phyloP scores from a whole-genome alignment of 2,113 vertebrate genomes.

The Mormyrus lacerda region DNA sequence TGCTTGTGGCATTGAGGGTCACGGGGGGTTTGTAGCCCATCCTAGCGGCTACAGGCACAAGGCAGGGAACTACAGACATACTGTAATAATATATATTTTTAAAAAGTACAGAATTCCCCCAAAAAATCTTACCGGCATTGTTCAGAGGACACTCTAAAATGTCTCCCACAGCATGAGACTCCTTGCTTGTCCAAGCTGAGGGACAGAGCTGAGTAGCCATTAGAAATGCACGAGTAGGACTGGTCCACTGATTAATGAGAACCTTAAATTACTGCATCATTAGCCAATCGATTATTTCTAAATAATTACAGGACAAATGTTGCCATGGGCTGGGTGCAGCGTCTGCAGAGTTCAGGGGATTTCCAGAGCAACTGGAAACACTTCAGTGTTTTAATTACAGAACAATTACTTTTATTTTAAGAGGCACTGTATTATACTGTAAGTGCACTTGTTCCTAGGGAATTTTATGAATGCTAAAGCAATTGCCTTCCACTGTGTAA shows the following conservation, averaged over 20 bases:
- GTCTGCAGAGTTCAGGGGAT: conserved; percentile 25
- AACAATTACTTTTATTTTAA: conserved; percentile 8
- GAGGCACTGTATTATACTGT: neutral
- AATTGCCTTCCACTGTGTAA: neutral
- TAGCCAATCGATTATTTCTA: conserved; percentile 51
- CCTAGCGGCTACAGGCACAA: no score
- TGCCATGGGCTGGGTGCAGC: conserved; percentile 24
- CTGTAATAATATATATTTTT: neutral
- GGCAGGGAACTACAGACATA: neutral
- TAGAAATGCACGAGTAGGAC: conserved; percentile 42
- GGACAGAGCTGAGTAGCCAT: conserved; percentile 24
- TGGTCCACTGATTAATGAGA: conserved; percentile 46
- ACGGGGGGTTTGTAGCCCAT: no score
- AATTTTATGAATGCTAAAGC: neutral
- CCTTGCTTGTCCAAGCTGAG: neutral
- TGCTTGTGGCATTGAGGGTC: no score
- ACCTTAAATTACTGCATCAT: conserved; percentile 49
- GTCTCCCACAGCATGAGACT: neutral
- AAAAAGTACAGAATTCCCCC: neutral
- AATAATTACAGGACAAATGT: conserved; percentile 43
- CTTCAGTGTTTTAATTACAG: neutral
- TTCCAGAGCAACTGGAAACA: neutral
- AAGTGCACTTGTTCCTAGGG: neutral
- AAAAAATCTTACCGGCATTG: neutral
- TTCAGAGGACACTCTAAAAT: neutral